A percentile compares a stretch with the other conserved stretches of the same genome.
These are phyloP conservation scores for Equus quagga DNA, from an alignment of 2,113 vertebrate genomes.

Conservation along the genomic window DNA sequence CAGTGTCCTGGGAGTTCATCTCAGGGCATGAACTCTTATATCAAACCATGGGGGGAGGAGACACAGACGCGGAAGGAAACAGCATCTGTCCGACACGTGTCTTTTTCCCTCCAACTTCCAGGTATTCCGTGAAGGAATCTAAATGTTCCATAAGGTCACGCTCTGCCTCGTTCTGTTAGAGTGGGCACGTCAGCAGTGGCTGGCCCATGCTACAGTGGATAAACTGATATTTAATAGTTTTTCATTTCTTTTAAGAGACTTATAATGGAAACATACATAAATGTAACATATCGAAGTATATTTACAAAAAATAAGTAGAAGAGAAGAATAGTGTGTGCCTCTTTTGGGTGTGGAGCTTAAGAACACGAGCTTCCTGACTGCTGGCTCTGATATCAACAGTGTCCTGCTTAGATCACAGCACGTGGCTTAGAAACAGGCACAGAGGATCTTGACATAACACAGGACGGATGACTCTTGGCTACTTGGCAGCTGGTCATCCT, in stretches of 20 bases:
- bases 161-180: neutral
- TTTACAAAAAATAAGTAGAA: neutral
- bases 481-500: neutral
- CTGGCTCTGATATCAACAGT: neutral
- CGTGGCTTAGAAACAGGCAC: neutral
- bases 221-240: neutral
- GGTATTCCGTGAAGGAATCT: neutral
- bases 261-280: neutral
- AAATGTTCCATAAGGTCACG: neutral
- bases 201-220: neutral
- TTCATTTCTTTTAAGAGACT: neutral
- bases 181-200: neutral
- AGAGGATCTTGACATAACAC: neutral
- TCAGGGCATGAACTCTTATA: neutral
- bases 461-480: neutral
- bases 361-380: neutral
- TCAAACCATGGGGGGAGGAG: neutral
- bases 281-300: neutral
- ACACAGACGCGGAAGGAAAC: neutral
- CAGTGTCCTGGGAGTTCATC: neutral
- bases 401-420: neutral
- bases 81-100: neutral
- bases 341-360: neutral
- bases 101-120: neutral
- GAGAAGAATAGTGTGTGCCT: neutral